Base-by-base conservation (phyloP, 1,140 invertebrate species). In the Hycleus phaleratus region DNA sequence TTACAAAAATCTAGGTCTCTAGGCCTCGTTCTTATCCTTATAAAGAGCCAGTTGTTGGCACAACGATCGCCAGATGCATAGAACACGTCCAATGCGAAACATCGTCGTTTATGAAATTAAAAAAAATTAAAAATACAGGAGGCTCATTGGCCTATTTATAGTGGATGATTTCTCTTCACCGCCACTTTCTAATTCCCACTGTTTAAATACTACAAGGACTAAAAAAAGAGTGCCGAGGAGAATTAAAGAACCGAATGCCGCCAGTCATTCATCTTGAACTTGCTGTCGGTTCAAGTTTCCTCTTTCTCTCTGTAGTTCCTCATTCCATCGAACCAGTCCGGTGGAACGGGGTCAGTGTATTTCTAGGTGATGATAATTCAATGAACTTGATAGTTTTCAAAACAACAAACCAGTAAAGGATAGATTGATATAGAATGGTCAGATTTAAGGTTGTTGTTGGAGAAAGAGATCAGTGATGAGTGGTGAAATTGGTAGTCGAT, bases 271-370 rank as follows among this genome's bases (percentile, higher is more conserved):
- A 60, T 46, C 52, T 60, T 55, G 52, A 55, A 55, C 52, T 44
- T 55, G 52, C 45, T 55, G 52, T 9, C 26, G 26, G 26, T 45
- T 54, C 48, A 47, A 47, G 32, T 58, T 18, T 18, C 18, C 39
- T 50, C 47, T 50, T 46, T 52, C 49, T 46, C 39, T 47, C 43
- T 12, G 18, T 44, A 51, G 46, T 61, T 65, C 63, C 60, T 64
- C 67, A 65, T 65, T 61, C 67, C 60, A 60, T 46, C 62, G 61
- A 70, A 70, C 68, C 68, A 70, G 68, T 68, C 67, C 64, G 40
- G 46, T 44, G 59, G 49, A 72, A 60, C 62, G 60, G 57, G 70
- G 71, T 66, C 70, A 71, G 63, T 71, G 64, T 71, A 68, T 70
- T 66, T 68, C 61, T 69, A 62, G 69, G 71, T 71, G 61, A 71